Conservation (phyloP, 2,797 vertebrate species). For the Rhodeus uyekii region DNA sequence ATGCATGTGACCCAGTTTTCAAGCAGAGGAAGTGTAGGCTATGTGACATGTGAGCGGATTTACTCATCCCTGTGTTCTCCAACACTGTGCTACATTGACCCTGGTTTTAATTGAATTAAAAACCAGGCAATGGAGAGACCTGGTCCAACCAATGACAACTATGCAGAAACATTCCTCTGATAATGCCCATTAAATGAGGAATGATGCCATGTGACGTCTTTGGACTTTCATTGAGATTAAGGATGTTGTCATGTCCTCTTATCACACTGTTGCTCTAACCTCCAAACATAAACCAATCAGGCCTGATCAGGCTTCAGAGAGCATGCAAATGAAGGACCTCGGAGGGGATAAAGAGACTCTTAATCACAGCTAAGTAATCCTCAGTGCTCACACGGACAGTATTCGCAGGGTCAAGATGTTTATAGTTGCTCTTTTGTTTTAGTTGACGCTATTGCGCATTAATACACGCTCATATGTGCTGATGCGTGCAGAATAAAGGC, state of each 20-base stretch:
- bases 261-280: constrained; percentile 1
- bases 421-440: neutral
- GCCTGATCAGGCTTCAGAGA: neutral
- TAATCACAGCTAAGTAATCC: constrained; percentile 43
- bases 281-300: constrained; percentile 21
- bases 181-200: neutral
- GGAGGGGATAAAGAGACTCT: constrained; percentile 26
- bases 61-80: constrained; percentile 18
- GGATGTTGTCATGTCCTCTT: neutral
- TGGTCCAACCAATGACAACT: constrained; percentile 13
- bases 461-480: constrained; percentile 5
- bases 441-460: constrained; percentile 1
- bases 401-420: neutral
- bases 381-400: neutral
- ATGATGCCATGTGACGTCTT: neutral
- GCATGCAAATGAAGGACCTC: constrained; percentile 15
- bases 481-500: neutral
- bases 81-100: constrained; percentile 34
- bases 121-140: constrained; percentile 28
- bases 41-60: constrained; percentile 31
- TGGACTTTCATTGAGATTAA: neutral
- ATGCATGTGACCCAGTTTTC: constrained; percentile 40
- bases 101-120: constrained; percentile 24
- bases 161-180: neutral
- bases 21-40: constrained; percentile 23